phyloP scores from a whole-genome alignment of 2,797 vertebrate species.

The Delichon dasypus region DNA sequence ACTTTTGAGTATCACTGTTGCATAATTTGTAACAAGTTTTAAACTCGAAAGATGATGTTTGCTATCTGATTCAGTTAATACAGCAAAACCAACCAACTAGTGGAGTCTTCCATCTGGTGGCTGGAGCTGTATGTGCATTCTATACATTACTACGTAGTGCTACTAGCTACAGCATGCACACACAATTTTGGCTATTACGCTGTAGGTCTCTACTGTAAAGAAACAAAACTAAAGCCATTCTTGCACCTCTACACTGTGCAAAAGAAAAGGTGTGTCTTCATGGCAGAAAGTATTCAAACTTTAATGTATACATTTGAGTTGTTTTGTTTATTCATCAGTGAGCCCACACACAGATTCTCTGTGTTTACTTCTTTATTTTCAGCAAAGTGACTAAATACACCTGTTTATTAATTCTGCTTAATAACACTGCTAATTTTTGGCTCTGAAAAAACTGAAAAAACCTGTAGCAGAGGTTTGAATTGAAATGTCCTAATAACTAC shows the following conservation, averaged over 20 bases:
- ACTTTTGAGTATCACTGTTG: not conserved
- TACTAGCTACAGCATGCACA: not conserved
- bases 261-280: not conserved
- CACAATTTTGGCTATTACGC: accelerated
- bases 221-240: not conserved
- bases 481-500: not conserved
- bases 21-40: not conserved
- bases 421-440: not conserved
- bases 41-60: not conserved
- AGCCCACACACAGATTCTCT: not conserved
- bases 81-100: not conserved
- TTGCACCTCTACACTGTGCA: not conserved
- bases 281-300: not conserved
- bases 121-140: not conserved
- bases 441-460: not conserved
- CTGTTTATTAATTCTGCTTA: not conserved
- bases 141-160: not conserved
- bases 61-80: not conserved
- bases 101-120: conserved; percentile 65
- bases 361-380: not conserved
- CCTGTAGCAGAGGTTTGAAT: not conserved
- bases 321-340: not conserved
- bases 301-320: not conserved
- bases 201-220: not conserved
- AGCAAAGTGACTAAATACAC: not conserved